These are phyloP conservation scores for Phalacrocorax aristotelis DNA, from an alignment of 2,113 vertebrate genomes.

Conservation along the genomic window DNA sequence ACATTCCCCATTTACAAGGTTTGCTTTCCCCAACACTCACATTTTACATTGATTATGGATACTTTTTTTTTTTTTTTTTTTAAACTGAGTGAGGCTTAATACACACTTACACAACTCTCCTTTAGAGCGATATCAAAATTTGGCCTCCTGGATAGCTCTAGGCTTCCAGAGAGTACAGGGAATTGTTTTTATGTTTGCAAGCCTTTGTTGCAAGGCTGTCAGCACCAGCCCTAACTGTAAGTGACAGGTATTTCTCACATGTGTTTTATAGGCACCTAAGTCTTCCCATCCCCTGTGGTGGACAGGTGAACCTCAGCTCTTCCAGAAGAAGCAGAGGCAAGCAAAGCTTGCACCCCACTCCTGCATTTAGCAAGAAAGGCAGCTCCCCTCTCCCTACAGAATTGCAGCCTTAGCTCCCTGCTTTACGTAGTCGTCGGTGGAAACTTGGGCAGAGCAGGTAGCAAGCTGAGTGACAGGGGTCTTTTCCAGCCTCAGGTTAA, in stretches of 20 bases:
- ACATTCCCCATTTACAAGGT: background rate
- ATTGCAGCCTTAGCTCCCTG: background rate
- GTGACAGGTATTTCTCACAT: background rate
- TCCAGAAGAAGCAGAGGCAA: background rate
- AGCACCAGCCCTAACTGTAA: background rate
- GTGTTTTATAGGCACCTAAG: background rate
- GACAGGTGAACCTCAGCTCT: background rate
- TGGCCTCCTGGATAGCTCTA: constrained; percentile 31
- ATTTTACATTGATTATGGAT: background rate
- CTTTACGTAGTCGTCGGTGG: background rate
- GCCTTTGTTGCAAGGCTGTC: background rate
- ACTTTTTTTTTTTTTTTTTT: background rate
- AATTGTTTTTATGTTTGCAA: background rate
- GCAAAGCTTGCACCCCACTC: background rate
- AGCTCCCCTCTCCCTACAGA: background rate
- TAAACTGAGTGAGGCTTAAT: background rate
- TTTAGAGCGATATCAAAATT: constrained; percentile 9
- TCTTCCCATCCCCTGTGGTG: background rate
- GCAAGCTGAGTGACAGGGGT: background rate
- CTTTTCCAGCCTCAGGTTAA: background rate
- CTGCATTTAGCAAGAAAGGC: background rate
- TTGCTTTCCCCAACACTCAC: background rate
- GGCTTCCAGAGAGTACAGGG: constrained; percentile 29
- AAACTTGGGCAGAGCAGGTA: background rate
- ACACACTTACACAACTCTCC: constrained; percentile 30